Base-by-base conservation (phyloP, 2,888 invertebrate species). In the Amphipyra berbera region DNA sequence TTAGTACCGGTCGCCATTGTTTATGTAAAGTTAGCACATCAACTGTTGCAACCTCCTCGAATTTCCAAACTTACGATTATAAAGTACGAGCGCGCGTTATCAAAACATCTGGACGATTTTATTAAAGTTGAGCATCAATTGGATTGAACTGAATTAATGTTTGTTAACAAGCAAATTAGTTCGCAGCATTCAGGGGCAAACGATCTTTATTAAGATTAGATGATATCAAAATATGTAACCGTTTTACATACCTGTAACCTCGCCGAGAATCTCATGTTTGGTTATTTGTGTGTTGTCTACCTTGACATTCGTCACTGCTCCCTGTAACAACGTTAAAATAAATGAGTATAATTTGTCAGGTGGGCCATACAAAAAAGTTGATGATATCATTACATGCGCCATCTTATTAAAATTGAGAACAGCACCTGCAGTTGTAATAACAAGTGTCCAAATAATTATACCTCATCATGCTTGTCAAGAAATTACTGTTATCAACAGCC, bases 1-100 rank as follows among this genome's bases (percentile, higher is more conserved):
- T 82, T 80, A 78, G 78, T 83, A 76, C 78, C 67, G 79, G 79
- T 83, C 80, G 72, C 90, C 84, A 92, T 94, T 94, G 93, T 94
- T 85, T 87, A 83, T 82, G 82, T 82, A 70, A 76, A 82, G 78
- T 90, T 88, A 80, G 85, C 88, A 90, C 88, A 90, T 81, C 80
- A 77, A 73, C 70, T 88, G 84, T 87, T 85, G 90, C 82, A 90
- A 90, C 82, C 80, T 82, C 78, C 72, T 82, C 72, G 60, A 79
- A 83, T 89, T 90, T 87, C 81, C 80, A 88, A 88, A 85, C 48
- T 65, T 60, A 68, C 59, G 54, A 76, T 68, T 68, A 65, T 70
- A 65, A 64, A 63, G 71, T 73, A 68, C 61, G 57, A 69, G 62
- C 68, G 67, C 60, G 61, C 48, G 54, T 87, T 89, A 90, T 90